A percentile compares a stretch with the other conserved stretches of the same genome.
Conservation (phyloP, 2,113 vertebrate species). For the Nesospiza acunhae region DNA sequence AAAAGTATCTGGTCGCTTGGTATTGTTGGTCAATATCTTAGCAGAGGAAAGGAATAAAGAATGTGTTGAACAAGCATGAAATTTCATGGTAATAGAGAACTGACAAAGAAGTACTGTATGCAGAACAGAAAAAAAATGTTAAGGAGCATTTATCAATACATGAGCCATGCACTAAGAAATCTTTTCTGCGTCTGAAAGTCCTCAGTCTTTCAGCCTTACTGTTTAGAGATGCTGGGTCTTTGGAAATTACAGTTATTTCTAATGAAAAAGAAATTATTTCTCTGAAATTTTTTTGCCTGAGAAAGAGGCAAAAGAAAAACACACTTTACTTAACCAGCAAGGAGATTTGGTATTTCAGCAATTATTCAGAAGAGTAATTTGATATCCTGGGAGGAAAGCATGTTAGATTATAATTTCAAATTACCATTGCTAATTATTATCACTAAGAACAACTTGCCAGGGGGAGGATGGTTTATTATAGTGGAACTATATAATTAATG, state of each 20-base stretch:
- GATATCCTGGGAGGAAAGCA: background rate
- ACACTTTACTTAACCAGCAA: background rate
- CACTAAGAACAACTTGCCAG: background rate
- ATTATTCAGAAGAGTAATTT: background rate
- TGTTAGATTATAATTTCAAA: background rate
- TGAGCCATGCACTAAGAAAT: rapidly evolving
- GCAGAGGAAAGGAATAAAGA: background rate
- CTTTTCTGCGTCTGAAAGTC: background rate
- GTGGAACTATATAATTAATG: background rate
- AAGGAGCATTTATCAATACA: background rate
- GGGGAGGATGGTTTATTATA: background rate
- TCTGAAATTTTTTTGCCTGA: background rate
- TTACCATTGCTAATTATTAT: background rate
- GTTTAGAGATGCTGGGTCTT: background rate
- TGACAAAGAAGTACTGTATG: background rate
- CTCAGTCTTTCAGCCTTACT: background rate
- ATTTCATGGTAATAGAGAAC: background rate
- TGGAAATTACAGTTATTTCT: background rate
- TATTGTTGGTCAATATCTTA: background rate
- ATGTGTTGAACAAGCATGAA: background rate
- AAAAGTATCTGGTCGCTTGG: background rate
- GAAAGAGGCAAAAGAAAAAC: background rate
- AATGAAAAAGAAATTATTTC: background rate
- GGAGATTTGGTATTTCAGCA: background rate
- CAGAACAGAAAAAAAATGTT: background rate